Conservation (phyloP, 2,888 invertebrate genomes). For the Synanthedon formicaeformis region DNA sequence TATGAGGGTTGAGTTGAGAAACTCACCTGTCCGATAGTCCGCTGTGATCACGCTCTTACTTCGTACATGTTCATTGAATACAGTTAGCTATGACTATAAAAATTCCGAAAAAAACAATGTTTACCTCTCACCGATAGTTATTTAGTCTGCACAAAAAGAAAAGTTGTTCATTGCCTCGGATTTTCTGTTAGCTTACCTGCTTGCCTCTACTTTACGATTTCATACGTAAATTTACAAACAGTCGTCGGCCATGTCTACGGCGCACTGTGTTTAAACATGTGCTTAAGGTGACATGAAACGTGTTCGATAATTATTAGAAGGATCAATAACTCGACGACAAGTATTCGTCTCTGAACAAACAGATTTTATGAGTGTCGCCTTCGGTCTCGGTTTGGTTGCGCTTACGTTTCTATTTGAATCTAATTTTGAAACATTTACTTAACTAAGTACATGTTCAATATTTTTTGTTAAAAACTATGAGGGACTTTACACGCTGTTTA, state of each 20-base stretch:
- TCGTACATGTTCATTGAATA: no score
- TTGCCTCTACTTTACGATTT: constrained; percentile 57
- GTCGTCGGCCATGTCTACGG: constrained; percentile 41
- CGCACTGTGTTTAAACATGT: constrained; percentile 57
- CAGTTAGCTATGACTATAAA: no score
- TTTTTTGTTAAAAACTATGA: background rate
- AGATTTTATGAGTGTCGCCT: constrained; percentile 55
- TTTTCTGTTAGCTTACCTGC: constrained; percentile 63
- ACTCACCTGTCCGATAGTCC: no score
- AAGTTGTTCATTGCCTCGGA: constrained; percentile 34
- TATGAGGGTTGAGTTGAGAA: no score
- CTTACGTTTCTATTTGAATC: constrained; percentile 64
- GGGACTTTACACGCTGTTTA: no score
- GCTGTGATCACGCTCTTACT: no score
- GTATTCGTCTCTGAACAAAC: constrained; percentile 60
- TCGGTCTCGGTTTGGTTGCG: constrained; percentile 18
- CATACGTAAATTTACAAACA: constrained; percentile 62
- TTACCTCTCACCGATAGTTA: constrained; percentile 7
- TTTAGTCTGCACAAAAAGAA: background rate
- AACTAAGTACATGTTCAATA: constrained; percentile 34
- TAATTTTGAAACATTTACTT: constrained; percentile 52
- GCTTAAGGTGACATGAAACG: constrained; percentile 63
- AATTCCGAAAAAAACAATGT: background rate
- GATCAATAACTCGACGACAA: constrained; percentile 63
- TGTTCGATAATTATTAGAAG: constrained; percentile 71